Base-by-base conservation (phyloP, 1,140 invertebrate species). In the Xylocopa sonorina region DNA sequence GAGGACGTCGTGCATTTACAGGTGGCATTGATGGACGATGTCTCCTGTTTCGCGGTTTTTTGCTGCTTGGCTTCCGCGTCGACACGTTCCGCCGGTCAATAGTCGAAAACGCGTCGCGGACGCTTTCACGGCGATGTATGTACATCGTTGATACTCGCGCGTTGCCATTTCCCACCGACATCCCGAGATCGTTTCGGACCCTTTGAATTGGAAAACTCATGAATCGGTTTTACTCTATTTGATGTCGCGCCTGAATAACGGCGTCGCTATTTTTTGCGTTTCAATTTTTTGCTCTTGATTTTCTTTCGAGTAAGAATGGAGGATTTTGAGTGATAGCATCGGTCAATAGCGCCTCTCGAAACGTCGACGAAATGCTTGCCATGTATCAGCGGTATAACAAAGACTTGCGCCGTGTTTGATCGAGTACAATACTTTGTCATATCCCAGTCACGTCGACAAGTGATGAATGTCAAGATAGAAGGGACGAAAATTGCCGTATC, bases 11-110 rank as follows among this genome's bases (percentile, higher is more conserved):
- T 18, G 38, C 34, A 57, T 71, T 43, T 38, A 43, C 9, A 9
- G 9, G 5, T 38, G 46, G 34, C 64, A 32, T 67, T 67, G 64
- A 67, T 32, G 21, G 18, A 67, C 64, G 64, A 51, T 9, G 48
- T 71, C 53, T 43, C 18, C 43, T 43, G 68, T 43, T 57, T 57
- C 68, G 3, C 10, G 24, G 43, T 12, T 57, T n/a, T 71, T 43
- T 57, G 24, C 27, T 24, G n/a, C 9, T 41, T 29, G 16, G 18
- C 29, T 34, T 3, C 18, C 46, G 29, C 21, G 12, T 57, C 16
- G 12, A 24, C 16, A 57, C 43, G 18, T 58, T 21, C 43, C 51
- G 27, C 29, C 21, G 68, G 14, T 50, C 68, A 43, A 71, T 41
- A 71, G 51, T 29, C 27, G 29, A 55, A 41, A 41, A 55, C n/a